These are phyloP conservation scores for Oenanthe oenanthe DNA, from an alignment of 2,113 vertebrate species.

Conservation along the genomic window DNA sequence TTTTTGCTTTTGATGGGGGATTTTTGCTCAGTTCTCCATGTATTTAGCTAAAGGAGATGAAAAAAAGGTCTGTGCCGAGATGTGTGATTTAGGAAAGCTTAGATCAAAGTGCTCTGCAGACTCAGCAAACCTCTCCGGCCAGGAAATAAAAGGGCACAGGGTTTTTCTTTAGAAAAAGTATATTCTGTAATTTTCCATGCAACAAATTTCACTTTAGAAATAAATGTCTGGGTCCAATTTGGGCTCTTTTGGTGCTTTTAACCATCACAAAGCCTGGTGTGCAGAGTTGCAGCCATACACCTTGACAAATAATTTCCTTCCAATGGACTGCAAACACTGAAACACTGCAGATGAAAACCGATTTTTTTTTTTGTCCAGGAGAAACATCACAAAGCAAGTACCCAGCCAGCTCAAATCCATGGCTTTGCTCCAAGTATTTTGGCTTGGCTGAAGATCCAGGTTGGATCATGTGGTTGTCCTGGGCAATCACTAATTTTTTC, in stretches of 20 bases:
- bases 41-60: not conserved
- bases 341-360: not conserved
- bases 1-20: not conserved
- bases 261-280: not conserved
- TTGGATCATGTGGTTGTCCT: not conserved
- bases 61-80: not conserved
- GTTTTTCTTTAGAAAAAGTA: not conserved
- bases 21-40: not conserved
- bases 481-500: not conserved
- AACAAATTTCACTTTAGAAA: not conserved
- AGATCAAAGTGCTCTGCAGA: slow-evolving; percentile 2
- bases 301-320: rapidly evolving
- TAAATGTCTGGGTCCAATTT: not conserved
- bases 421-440: not conserved
- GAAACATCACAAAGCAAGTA: not conserved
- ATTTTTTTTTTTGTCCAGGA: too few relatives aligned
- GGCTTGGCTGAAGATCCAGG: not conserved
- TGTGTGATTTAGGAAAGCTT: not conserved
- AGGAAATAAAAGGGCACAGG: not conserved
- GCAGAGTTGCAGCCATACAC: not conserved
- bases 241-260: not conserved
- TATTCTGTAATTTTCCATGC: not conserved
- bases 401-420: not conserved
- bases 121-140: slow-evolving; percentile 3
- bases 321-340: not conserved